Percentiles rank a stretch among this genome's conserved stretches.
Conservation (phyloP, 2,888 invertebrate genomes). For the Calameuta filiformis region DNA sequence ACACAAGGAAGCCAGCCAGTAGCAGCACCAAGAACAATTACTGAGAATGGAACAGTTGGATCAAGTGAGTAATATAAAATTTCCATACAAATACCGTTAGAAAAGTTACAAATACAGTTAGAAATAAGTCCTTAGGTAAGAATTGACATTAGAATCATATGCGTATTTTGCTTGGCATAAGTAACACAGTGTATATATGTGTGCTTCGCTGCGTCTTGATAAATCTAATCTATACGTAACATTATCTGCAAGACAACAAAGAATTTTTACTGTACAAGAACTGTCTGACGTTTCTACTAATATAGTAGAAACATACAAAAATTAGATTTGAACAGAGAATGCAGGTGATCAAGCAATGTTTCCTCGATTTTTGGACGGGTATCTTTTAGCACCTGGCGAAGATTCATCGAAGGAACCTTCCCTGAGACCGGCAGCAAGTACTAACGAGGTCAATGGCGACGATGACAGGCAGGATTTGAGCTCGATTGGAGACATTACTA, state of each 20-base stretch:
- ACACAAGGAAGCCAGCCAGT: constrained; percentile 48
- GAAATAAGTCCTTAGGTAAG: background rate
- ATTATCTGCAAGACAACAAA: background rate
- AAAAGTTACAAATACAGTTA: too few species aligned
- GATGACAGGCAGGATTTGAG: constrained; percentile 69
- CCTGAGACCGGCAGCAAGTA: constrained; percentile 54
- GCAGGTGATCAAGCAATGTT: background rate
- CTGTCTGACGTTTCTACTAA: background rate
- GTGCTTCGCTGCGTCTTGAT: constrained; percentile 31
- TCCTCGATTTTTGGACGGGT: constrained; percentile 28
- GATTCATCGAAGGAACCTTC: constrained; percentile 56
- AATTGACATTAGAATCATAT: constrained; percentile 6
- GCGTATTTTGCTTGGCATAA: constrained; percentile 36
- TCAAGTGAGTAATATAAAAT: constrained; percentile 52
- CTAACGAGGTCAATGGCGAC: constrained; percentile 66
- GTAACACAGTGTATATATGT: constrained; percentile 29
- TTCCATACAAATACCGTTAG: background rate
- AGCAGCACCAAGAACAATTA: constrained; percentile 43
- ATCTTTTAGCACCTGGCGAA: constrained; percentile 58
- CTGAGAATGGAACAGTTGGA: constrained; percentile 57
- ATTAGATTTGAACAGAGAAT: background rate
- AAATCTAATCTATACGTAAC: background rate
- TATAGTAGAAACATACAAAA: background rate
- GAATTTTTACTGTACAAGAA: background rate
- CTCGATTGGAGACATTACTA: constrained; percentile 88